Evolutionary conservation across 1,140 invertebrate species (phyloP).

Genomic region (Lasioglossum baleicum): DNA sequence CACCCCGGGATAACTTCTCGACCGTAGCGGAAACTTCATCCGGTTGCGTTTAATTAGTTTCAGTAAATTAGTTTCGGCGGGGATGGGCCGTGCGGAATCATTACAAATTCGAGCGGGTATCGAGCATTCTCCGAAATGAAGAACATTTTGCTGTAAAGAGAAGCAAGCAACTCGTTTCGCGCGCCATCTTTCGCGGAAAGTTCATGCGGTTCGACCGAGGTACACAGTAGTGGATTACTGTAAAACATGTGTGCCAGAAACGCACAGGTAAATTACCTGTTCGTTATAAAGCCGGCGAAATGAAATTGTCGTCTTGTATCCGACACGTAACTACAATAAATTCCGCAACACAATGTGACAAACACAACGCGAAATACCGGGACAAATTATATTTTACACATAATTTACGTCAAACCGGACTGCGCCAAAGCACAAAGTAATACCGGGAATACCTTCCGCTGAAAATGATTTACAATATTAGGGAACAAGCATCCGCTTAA

Average conservation of each 20-base stretch:
- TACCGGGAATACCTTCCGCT: background rate
- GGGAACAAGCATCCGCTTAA: constrained; percentile 2
- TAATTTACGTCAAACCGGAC: constrained; percentile 13
- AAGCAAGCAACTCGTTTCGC: background rate
- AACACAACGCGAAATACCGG: background rate
- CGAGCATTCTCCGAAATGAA: background rate
- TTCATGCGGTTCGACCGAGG: background rate
- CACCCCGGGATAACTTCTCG: constrained; percentile 2
- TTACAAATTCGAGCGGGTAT: background rate
- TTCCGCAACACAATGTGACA: background rate
- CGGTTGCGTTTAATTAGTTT: constrained; percentile 38
- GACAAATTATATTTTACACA: constrained; percentile 6
- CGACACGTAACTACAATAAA: background rate
- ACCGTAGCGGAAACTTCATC: constrained; percentile 11
- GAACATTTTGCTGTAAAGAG: background rate
- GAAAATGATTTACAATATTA: constrained; percentile 13
- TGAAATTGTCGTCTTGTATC: background rate
- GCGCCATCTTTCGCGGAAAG: background rate
- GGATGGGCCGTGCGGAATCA: background rate
- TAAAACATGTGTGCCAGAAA: background rate
- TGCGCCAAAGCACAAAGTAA: background rate
- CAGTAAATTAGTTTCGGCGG: constrained; percentile 30
- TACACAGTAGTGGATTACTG: too few relatives aligned
- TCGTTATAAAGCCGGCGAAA: background rate
- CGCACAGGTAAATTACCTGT: background rate